Percentiles rank a stretch among this genome's conserved stretches.
phyloP scores from a whole-genome alignment of 1,140 invertebrate species.

The Penaeus vannamei region DNA sequence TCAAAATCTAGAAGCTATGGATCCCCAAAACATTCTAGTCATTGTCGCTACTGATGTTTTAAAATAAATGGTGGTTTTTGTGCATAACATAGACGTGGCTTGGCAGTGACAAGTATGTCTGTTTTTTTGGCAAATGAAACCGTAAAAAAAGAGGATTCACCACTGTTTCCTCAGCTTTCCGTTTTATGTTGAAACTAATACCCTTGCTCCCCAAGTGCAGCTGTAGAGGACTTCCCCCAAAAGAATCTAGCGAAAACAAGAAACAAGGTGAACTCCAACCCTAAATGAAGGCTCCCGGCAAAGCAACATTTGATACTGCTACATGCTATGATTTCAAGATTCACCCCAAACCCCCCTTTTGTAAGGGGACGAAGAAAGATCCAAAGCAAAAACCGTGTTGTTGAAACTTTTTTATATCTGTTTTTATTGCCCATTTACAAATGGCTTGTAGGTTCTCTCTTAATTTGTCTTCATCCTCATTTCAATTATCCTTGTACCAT shows the following conservation, averaged over 20 bases:
- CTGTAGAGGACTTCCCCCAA: slow-evolving; percentile 40
- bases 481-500: no score
- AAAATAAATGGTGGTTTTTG: slow-evolving; percentile 39
- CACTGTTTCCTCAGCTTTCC: slow-evolving; percentile 40
- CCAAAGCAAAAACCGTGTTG: no score
- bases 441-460: no score
- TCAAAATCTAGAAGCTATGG: slow-evolving; percentile 29
- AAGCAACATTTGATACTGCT: no score
- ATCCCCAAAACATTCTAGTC: slow-evolving; percentile 30
- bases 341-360: no score
- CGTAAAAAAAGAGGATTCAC: slow-evolving; percentile 36
- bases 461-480: no score
- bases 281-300: neutral
- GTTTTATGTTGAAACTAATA: slow-evolving; percentile 41
- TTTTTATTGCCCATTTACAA: no score
- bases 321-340: no score
- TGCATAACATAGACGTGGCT: neutral
- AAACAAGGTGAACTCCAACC: slow-evolving; percentile 40
- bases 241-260: slow-evolving; percentile 52
- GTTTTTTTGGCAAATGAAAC: slow-evolving; percentile 40
- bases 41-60: slow-evolving; percentile 19
- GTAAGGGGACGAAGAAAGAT: no score
- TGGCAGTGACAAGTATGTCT: neutral
- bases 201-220: slow-evolving; percentile 49
- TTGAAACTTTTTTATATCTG: no score